phyloP scores from a whole-genome alignment of 2,888 invertebrate genomes.

The Drosophila sordidula region DNA sequence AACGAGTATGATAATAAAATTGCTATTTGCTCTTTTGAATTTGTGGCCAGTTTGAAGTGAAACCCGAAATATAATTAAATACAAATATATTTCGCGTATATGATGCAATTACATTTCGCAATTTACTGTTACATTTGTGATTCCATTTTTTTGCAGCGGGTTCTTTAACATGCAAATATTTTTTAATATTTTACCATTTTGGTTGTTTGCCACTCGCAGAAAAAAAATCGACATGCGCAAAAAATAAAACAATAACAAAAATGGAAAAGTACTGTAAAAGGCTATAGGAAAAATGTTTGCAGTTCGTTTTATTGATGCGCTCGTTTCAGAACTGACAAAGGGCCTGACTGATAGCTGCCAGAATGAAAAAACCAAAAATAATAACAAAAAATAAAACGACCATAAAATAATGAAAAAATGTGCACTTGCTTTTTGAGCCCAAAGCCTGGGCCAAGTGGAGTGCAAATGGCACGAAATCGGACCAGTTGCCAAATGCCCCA shows the following conservation, averaged over 20 bases:
- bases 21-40: not conserved
- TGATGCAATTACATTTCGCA: conserved; percentile 39
- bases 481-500: conserved; percentile 22
- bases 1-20: not conserved
- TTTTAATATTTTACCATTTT: conserved; percentile 5
- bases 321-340: conserved; percentile 59
- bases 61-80: conserved; percentile 32
- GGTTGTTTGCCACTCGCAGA: conserved; percentile 19
- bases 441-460: conserved; percentile 13
- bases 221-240: conserved; percentile 7
- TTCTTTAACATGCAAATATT: conserved; percentile 58
- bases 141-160: conserved; percentile 14
- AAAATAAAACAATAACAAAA: conserved; percentile 7
- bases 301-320: conserved; percentile 58
- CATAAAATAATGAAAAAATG: conserved; percentile 58
- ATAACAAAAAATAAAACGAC: not conserved
- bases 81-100: conserved; percentile 16
- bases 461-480: conserved; percentile 30
- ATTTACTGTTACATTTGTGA: conserved; percentile 21
- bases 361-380: conserved; percentile 37
- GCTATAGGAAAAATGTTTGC: conserved; percentile 55
- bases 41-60: conserved; percentile 18
- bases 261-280: conserved; percentile 16
- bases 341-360: conserved; percentile 62
- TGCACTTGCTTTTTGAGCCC: conserved; percentile 8